A percentile compares a stretch with the other conserved stretches of the same genome.
phyloP scores from a whole-genome alignment of 1,140 invertebrate species.

The Chironomus tepperi region DNA sequence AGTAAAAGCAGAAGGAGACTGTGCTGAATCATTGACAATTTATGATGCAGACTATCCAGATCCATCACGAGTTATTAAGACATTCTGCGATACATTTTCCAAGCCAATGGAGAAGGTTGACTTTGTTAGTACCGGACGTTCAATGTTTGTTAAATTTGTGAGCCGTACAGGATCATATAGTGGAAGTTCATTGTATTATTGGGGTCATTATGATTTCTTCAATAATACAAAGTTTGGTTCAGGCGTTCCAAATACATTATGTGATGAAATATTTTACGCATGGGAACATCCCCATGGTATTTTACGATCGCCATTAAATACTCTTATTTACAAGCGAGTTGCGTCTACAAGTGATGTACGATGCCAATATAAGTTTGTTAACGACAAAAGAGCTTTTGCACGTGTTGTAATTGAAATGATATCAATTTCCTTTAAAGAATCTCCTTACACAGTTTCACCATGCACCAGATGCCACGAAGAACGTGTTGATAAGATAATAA shows the following conservation, averaged over 20 bases:
- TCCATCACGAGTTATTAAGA: constrained; percentile 79
- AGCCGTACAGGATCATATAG: constrained; percentile 86
- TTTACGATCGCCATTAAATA: constrained; percentile 72
- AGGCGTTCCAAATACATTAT: constrained; percentile 64
- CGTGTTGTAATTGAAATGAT: constrained; percentile 56
- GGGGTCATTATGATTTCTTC: constrained; percentile 88
- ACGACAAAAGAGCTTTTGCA: constrained; percentile 67
- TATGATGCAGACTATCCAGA: constrained; percentile 79
- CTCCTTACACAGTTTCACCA: constrained; percentile 66
- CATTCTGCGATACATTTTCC: constrained; percentile 86
- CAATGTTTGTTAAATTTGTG: constrained; percentile 77
- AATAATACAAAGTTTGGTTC: constrained; percentile 79
- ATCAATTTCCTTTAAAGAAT: constrained; percentile 48
- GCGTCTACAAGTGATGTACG: constrained; percentile 56
- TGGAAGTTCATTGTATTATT: constrained; percentile 78
- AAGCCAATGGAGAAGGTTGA: constrained; percentile 85
- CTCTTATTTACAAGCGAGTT: constrained; percentile 70
- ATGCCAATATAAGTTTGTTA: constrained; percentile 75
- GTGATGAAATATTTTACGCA: constrained; percentile 75
- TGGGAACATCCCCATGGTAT: constrained; percentile 63
- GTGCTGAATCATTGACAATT: constrained; percentile 77
- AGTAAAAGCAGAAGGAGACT: constrained; percentile 73
- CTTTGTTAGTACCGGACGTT: constrained; percentile 76
- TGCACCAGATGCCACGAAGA: constrained; percentile 77
- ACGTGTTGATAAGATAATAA: constrained; percentile 68